Evolutionary conservation across 2,888 invertebrate genomes (phyloP).

Genomic region (Bombyx huttoni): DNA sequence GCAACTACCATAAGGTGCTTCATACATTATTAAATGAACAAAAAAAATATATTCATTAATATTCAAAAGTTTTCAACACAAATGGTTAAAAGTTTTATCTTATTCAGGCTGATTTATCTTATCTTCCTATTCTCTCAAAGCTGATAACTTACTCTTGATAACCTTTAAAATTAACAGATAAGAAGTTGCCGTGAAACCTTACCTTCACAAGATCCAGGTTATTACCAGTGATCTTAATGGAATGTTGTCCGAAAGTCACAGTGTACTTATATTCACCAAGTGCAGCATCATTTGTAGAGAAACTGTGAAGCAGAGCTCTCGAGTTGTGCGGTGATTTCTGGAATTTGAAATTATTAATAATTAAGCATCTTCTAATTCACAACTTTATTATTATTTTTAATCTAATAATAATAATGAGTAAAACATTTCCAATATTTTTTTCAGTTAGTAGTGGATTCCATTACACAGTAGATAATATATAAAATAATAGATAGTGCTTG

Average conservation of each 20-base stretch:
- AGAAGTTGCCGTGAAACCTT: conserved; percentile 3
- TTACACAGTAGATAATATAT: no score
- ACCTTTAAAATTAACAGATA: not conserved
- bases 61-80: no score
- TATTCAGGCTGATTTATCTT: no score
- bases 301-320: conserved; percentile 80
- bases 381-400: not conserved
- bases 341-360: conserved; percentile 9
- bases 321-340: conserved; percentile 72
- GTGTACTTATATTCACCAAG: conserved; percentile 92
- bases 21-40: no score
- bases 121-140: not conserved
- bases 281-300: conserved; percentile 87
- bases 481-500: no score
- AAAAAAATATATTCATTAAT: no score
- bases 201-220: conserved; percentile 90
- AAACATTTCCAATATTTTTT: no score
- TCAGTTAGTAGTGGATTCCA: no score
- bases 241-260: conserved; percentile 85
- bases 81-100: no score
- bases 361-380: conserved; percentile 2
- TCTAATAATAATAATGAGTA: not conserved
- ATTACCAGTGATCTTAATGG: conserved; percentile 87
- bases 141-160: not conserved
- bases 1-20: no score